These are phyloP conservation scores for Archips crataeganus DNA, from an alignment of 2,888 invertebrate genomes.

Conservation along the genomic window DNA sequence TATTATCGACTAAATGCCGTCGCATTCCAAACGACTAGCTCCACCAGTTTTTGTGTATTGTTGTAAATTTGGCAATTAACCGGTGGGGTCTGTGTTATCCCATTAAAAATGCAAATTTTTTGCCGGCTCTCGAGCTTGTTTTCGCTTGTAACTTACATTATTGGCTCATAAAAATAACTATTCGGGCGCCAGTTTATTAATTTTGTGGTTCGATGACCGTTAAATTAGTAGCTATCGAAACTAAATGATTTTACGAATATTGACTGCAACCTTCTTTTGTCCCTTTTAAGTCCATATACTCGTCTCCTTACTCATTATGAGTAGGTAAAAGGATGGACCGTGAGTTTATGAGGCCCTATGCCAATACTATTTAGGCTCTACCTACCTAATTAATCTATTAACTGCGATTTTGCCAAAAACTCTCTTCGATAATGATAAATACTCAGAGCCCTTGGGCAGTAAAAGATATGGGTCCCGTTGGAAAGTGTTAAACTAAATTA, in stretches of 20 bases:
- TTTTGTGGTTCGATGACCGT: slow-evolving; percentile 32
- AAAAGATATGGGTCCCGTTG: too few relatives aligned
- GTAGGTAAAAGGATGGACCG: too few relatives aligned
- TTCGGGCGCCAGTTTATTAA: slow-evolving; percentile 44
- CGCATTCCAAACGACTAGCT: slow-evolving; percentile 71
- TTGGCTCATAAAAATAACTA: slow-evolving; percentile 39
- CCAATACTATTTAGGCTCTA: too few relatives aligned
- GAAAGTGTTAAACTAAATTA: too few relatives aligned
- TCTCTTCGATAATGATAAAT: too few relatives aligned
- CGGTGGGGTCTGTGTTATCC: slow-evolving; percentile 6
- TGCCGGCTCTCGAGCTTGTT: slow-evolving; percentile 21
- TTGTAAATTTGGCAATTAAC: slow-evolving; percentile 53
- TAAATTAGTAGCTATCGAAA: slow-evolving; percentile 20
- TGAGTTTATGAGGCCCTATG: too few relatives aligned
- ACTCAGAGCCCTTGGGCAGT: too few relatives aligned
- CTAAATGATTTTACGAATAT: neutral
- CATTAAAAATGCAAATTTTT: slow-evolving; percentile 36
- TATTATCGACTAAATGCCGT: slow-evolving; percentile 50
- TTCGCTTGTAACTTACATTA: slow-evolving; percentile 33
- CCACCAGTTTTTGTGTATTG: slow-evolving; percentile 68
- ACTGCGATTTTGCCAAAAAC: too few relatives aligned
- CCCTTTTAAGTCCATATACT: too few relatives aligned
- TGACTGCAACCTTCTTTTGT: neutral
- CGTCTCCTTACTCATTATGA: too few relatives aligned
- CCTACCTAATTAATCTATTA: too few relatives aligned